phyloP scores from a whole-genome alignment of 2,113 vertebrate genomes.

The Suricata suricatta region DNA sequence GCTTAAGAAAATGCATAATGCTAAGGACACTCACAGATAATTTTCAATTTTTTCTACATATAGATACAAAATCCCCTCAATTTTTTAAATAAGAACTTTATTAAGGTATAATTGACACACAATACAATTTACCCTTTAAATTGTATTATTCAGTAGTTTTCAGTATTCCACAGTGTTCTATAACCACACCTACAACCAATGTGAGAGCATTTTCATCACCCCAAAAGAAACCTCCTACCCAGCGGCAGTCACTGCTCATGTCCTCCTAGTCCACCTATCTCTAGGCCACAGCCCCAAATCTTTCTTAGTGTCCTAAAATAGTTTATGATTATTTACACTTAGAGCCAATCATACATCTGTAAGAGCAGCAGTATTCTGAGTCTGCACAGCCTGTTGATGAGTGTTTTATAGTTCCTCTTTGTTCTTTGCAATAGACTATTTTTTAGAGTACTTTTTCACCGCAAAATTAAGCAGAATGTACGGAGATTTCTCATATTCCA shows the following conservation, averaged over 20 bases:
- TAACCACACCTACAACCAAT: not conserved
- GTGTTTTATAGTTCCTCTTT: not conserved
- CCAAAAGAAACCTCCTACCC: not conserved
- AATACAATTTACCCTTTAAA: not conserved
- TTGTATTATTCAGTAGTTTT: not conserved
- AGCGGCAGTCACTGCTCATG: not conserved
- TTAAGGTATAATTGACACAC: not conserved
- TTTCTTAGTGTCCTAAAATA: conserved; percentile 1
- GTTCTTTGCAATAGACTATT: not conserved
- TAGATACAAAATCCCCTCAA: not conserved
- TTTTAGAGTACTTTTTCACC: not conserved
- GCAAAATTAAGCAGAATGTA: not conserved
- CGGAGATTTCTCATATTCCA: not conserved
- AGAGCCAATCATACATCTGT: not conserved
- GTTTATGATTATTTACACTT: not conserved
- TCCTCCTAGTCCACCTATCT: not conserved
- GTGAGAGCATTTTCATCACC: not conserved
- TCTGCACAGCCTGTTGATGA: not conserved
- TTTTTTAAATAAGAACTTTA: not conserved
- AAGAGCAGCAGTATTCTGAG: not conserved
- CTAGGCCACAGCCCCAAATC: not conserved
- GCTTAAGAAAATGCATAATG: not conserved
- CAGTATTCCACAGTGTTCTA: not conserved
- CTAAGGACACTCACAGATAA: not conserved
- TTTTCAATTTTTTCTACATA: not conserved